Evolutionary conservation across 2,797 vertebrate species (phyloP).

Genomic region (Hybognathus amarus): DNA sequence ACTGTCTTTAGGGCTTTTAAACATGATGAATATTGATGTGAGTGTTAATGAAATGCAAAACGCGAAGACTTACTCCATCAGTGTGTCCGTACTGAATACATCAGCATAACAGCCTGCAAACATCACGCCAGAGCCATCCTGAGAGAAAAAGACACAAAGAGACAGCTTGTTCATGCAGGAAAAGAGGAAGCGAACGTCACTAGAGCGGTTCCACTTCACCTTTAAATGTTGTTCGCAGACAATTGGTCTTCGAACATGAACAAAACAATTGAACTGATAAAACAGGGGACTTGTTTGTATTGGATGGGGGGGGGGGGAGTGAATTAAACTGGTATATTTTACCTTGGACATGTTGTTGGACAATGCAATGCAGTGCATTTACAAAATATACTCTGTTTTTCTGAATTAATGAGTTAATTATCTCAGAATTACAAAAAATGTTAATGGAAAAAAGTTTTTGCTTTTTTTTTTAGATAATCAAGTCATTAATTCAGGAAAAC

Average conservation of each 20-base stretch:
- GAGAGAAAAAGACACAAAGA: constrained; percentile 16
- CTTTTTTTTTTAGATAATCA: too few relatives aligned
- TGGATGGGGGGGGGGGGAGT: not conserved
- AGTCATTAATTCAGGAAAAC: too few relatives aligned
- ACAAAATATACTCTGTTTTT: too few relatives aligned
- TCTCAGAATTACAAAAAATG: too few relatives aligned
- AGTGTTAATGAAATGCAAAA: constrained; percentile 60
- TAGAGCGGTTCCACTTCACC: constrained; percentile 1
- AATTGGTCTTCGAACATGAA: not conserved
- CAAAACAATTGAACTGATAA: not conserved
- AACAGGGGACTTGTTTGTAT: not conserved
- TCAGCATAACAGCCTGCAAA: constrained; percentile 22
- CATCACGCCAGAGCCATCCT: constrained; percentile 23
- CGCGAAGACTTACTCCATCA: constrained; percentile 43
- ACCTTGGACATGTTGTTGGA: not conserved
- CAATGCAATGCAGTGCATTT: not conserved
- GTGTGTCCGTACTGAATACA: constrained; percentile 29
- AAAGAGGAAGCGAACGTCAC: not conserved
- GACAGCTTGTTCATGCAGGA: not conserved
- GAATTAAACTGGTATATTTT: not conserved
- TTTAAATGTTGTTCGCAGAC: not conserved
- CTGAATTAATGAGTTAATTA: too few relatives aligned
- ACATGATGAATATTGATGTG: constrained; percentile 59
- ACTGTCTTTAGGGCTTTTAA: constrained; percentile 36
- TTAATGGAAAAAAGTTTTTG: too few relatives aligned